These are phyloP conservation scores for Sebastes matsubarae DNA, from an alignment of 2,797 vertebrate species.

Conservation along the genomic window DNA sequence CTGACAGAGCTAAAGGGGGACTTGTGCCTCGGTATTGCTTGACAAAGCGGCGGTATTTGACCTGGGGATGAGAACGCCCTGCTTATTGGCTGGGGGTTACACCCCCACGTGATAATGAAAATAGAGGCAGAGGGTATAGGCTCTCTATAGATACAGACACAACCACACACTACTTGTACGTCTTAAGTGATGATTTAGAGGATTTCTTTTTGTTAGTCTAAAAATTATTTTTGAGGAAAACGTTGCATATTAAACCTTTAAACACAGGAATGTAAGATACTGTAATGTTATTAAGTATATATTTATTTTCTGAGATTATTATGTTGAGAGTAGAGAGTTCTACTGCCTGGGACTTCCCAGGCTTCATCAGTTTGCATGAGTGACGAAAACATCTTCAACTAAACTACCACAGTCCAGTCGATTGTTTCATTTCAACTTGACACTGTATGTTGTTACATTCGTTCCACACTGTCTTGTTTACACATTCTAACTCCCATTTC, in stretches of 20 bases:
- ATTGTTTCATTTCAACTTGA: neutral
- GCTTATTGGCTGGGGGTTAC: neutral
- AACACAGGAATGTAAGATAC: neutral
- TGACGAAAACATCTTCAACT: neutral
- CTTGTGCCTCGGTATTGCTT: neutral
- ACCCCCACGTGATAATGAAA: too few relatives aligned
- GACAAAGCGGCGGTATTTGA: neutral
- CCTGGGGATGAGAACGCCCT: neutral
- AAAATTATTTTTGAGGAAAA: too few relatives aligned
- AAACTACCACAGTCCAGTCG: neutral
- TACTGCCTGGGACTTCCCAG: too few relatives aligned
- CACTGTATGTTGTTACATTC: neutral
- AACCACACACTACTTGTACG: too few relatives aligned
- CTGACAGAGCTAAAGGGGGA: neutral
- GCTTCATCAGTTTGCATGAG: neutral
- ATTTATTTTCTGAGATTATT: too few relatives aligned
- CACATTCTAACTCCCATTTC: slow-evolving; percentile 15
- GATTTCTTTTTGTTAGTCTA: too few relatives aligned
- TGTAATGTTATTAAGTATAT: neutral
- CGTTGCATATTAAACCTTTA: too few relatives aligned
- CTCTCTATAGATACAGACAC: too few relatives aligned
- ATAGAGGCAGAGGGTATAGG: too few relatives aligned
- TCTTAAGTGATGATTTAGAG: too few relatives aligned
- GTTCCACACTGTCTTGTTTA: neutral
- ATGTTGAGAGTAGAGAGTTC: neutral